Percentiles rank a stretch among this genome's conserved stretches.
Evolutionary conservation across 2,113 vertebrate genomes (phyloP).

Genomic region (Tauraco erythrolophus): DNA sequence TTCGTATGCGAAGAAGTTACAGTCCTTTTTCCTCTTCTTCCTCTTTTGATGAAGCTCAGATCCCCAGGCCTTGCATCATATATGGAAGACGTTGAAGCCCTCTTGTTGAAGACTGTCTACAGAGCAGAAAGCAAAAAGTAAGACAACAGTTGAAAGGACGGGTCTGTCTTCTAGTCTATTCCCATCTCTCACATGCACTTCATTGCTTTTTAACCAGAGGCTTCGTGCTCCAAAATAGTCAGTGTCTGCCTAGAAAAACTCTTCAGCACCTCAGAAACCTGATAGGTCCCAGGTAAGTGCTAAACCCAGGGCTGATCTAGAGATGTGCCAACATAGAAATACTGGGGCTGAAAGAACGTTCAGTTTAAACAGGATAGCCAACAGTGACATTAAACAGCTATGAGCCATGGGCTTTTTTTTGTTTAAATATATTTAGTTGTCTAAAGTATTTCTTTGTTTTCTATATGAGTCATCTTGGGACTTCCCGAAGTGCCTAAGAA

Average conservation of each 20-base stretch:
- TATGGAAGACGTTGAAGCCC: neutral
- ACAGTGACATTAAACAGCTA: neutral
- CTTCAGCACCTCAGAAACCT: neutral
- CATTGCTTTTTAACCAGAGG: neutral
- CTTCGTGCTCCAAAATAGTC: neutral
- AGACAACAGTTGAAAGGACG: neutral
- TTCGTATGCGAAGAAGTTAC: fast-evolving
- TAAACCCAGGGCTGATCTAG: neutral
- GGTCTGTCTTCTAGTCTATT: neutral
- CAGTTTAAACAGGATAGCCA: neutral
- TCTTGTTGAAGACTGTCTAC: neutral
- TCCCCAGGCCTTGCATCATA: fast-evolving
- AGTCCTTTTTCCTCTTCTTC: neutral
- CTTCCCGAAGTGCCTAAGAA: neutral
- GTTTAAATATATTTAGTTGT: neutral
- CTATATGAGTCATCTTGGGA: fast-evolving
- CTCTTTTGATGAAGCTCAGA: neutral
- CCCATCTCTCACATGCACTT: neutral
- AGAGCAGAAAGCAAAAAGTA: neutral
- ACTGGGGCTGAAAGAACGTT: neutral
- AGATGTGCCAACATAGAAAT: neutral
- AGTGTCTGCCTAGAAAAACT: neutral
- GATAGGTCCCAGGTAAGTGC: fast-evolving
- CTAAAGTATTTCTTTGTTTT: neutral
- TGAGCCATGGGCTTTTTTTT: neutral